Evolutionary conservation across 2,888 invertebrate species (phyloP).

Genomic region (Philopedon plagiatum): DNA sequence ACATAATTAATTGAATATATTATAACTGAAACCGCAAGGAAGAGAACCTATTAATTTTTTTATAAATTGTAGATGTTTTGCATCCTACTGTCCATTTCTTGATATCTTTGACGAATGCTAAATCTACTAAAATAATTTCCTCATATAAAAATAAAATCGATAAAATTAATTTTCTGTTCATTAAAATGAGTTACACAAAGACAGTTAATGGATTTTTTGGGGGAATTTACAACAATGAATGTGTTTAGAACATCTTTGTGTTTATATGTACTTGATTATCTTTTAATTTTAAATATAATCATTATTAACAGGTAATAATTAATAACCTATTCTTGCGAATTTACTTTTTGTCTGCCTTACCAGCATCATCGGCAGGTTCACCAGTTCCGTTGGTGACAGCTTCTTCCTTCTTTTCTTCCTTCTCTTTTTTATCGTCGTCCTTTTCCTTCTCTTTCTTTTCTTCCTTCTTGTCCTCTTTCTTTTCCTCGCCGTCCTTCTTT

Average conservation of each 20-base stretch:
- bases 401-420: constrained; percentile 62
- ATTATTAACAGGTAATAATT: constrained; percentile 44
- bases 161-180: not conserved
- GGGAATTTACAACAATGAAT: constrained; percentile 9
- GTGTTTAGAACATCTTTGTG: constrained; percentile 31
- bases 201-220: constrained; percentile 1
- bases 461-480: constrained; percentile 72
- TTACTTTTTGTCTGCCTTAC: constrained; percentile 59
- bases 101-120: not conserved
- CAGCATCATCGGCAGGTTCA: constrained; percentile 70
- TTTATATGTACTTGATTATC: constrained; percentile 29
- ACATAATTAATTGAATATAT: too few relatives aligned
- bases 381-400: constrained; percentile 69
- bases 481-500: constrained; percentile 71
- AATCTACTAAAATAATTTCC: not conserved
- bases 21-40: too few relatives aligned
- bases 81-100: not conserved
- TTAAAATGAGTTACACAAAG: constrained; percentile 1
- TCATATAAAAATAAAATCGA: constrained; percentile 14
- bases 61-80: too few relatives aligned
- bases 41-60: too few relatives aligned
- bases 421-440: constrained; percentile 68
- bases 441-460: constrained; percentile 68
- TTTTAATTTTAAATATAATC: constrained; percentile 39
- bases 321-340: constrained; percentile 12